Evolutionary conservation across 2,113 vertebrate genomes (phyloP), one percentile per base, ranked within the genome.

Genomic region (Vimba vimba): DNA sequence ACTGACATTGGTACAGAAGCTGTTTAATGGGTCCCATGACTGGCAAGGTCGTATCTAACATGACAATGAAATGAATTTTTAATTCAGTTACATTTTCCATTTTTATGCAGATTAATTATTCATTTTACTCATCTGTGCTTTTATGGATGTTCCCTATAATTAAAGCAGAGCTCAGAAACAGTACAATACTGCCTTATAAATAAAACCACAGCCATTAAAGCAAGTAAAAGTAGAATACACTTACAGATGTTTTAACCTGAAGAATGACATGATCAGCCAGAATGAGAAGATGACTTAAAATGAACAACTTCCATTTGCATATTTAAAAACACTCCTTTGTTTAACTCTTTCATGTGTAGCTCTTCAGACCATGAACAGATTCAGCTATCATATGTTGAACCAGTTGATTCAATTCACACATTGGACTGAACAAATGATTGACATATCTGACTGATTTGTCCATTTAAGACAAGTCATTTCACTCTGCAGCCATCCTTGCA

Each of bases 41-140:
- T 30, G 4, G 64, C 59, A 80, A 11, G 59, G 59, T 30, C 59
- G 47, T 47, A 5, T 62, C 15, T 11, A 64, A 64, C 59, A 80
- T 64, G 59, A 45, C 39, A 19, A 47, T 64, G 36, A 21, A 80
- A 27, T 79, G 1, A 27, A 80, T 80, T 19, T 80, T 80, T 64
- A 21, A 64, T 64, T 60, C 15, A 27, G 39, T 64, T 80, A 64
- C n/a, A 30, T 50, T 15, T 47, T 15, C 6, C 10, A 69, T 52
- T 82, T 82, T 69, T 52, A 80, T 12, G 15, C 23, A 21, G 0
- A 82, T 82, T 52, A 69, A 52, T 52, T 68, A 68, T 82, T 68
- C 10, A 82, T 52, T 52, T 52, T 21, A 27, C 60, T 81, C 43
- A 64, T 81, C 60, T 50, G 36, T 50, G 27, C 62, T 52, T 52